phyloP scores from a whole-genome alignment of 37 sponge, comb jelly and placozoan species.

The Axinella damicornis region DNA sequence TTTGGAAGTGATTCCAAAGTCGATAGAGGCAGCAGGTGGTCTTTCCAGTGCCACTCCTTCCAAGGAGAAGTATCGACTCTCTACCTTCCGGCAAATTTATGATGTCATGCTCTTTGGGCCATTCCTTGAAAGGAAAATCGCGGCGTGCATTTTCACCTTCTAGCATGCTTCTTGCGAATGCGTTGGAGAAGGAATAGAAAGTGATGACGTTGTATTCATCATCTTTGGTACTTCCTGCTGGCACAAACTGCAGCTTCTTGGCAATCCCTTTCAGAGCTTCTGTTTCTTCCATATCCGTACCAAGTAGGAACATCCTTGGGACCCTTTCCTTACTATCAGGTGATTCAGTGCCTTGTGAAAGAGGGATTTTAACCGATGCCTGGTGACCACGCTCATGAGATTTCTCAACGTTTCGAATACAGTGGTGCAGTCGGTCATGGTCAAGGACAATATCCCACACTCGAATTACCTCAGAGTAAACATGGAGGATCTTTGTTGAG shows the following conservation, averaged over 20 bases:
- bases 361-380: not conserved
- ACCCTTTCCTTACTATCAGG: not conserved
- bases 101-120: constrained; percentile 80
- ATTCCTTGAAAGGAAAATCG: constrained; percentile 75
- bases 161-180: constrained; percentile 50
- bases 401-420: constrained; percentile 48
- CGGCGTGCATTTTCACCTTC: constrained; percentile 26
- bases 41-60: constrained; percentile 90
- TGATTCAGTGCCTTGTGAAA: not conserved
- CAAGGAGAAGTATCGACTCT: constrained; percentile 68
- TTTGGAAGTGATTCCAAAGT: constrained; percentile 71
- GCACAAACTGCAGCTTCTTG: not conserved
- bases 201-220: constrained; percentile 66
- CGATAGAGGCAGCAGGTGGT: constrained; percentile 87
- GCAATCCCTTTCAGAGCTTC: not conserved
- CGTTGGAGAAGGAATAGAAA: constrained; percentile 58
- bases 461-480: constrained; percentile 76
- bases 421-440: constrained; percentile 47
- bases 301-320: not conserved
- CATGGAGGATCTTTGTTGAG: not conserved
- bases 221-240: constrained; percentile 54
- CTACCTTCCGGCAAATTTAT: constrained; percentile 47
- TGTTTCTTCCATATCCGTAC: not conserved
- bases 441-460: constrained; percentile 65
- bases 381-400: constrained; percentile 28